phyloP scores from a whole-genome alignment of 2,113 vertebrate genomes.

The Motacilla alba region DNA sequence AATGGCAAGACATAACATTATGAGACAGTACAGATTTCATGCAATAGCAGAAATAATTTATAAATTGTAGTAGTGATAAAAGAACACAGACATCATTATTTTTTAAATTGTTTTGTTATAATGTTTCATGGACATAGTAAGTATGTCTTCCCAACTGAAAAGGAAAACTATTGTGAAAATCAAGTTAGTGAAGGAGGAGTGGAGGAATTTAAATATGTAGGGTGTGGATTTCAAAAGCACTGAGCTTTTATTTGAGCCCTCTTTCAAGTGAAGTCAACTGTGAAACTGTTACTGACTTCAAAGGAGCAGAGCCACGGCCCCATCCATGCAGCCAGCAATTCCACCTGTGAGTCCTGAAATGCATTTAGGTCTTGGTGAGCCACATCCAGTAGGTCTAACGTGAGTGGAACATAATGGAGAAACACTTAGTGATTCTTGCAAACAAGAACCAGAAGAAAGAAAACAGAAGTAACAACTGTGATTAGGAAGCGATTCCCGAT shows the following conservation, averaged over 20 bases:
- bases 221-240: not conserved
- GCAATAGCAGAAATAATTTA: slow-evolving; percentile 44
- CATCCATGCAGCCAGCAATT: not conserved
- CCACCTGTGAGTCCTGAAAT: not conserved
- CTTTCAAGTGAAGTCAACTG: not conserved
- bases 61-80: slow-evolving; percentile 30
- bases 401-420: not conserved
- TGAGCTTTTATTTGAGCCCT: not conserved
- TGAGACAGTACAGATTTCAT: slow-evolving; percentile 43
- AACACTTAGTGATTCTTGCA: not conserved
- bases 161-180: slow-evolving; percentile 34
- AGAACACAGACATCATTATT: slow-evolving; percentile 36
- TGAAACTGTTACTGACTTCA: not conserved
- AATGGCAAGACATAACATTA: slow-evolving; percentile 21
- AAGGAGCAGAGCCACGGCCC: not conserved
- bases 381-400: not conserved
- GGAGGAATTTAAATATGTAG: not conserved
- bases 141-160: slow-evolving; percentile 25
- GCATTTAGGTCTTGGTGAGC: not conserved
- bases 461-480: not conserved
- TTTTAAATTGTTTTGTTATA: slow-evolving; percentile 27
- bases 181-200: not conserved
- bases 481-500: not conserved
- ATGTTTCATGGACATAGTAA: slow-evolving; percentile 18
- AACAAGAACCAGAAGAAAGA: not conserved